Evolutionary conservation across 2,888 invertebrate genomes (phyloP).

Genomic region (Onthophagus sagittarius): DNA sequence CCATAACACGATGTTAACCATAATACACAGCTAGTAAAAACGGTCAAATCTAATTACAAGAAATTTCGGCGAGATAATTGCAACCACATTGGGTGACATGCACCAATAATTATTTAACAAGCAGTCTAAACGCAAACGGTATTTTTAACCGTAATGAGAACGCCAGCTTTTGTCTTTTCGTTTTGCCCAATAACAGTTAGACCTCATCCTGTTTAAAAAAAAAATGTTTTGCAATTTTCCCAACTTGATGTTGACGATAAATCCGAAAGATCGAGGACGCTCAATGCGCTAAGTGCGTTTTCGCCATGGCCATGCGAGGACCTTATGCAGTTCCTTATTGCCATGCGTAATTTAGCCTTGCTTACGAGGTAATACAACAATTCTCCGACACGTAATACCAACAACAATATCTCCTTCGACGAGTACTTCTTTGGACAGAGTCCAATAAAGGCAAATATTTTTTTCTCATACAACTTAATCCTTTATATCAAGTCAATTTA

Average conservation of each 20-base stretch:
- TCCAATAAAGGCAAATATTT: not conserved
- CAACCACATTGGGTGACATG: not conserved
- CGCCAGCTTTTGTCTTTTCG: not conserved
- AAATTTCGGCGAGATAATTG: not conserved
- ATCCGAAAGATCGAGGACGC: constrained; percentile 18
- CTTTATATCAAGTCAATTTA: not conserved
- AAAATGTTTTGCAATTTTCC: not conserved
- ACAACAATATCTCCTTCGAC: not conserved
- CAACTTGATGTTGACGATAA: constrained; percentile 2
- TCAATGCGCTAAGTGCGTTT: constrained; percentile 26
- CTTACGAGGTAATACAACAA: constrained; percentile 36
- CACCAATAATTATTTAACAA: not conserved
- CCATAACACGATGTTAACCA: no score
- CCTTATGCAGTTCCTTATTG: constrained; percentile 43
- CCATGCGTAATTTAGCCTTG: constrained; percentile 44
- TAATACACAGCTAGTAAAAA: no score
- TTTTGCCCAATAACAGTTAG: not conserved
- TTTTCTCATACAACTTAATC: not conserved
- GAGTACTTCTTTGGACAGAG: not conserved
- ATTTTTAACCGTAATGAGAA: not conserved
- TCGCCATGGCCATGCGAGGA: constrained; percentile 38
- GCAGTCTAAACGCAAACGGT: no score
- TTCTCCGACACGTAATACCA: constrained; percentile 1
- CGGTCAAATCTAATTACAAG: no score
- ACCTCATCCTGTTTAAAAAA: not conserved